These are phyloP conservation scores for Gerris lacustris DNA, from an alignment of 2,888 invertebrate genomes.

Conservation along the genomic window DNA sequence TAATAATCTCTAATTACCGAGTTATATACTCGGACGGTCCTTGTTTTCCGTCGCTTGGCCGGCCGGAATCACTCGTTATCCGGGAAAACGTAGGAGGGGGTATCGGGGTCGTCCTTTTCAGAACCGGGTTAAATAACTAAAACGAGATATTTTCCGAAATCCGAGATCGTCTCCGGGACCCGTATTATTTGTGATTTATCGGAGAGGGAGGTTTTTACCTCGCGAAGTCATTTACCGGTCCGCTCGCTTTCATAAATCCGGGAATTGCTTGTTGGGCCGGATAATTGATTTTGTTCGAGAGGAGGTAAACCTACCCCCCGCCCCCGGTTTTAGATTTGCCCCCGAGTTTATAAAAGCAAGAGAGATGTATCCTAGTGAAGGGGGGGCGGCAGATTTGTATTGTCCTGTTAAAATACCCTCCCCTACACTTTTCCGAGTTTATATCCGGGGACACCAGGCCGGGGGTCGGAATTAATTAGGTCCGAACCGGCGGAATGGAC, in stretches of 20 bases:
- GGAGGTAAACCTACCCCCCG: background rate
- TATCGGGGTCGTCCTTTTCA: background rate
- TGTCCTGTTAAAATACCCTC: too few relatives aligned
- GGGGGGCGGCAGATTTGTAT: too few relatives aligned
- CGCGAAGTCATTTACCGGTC: background rate
- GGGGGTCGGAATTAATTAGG: too few relatives aligned
- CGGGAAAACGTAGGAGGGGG: background rate
- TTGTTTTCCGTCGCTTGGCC: too few relatives aligned
- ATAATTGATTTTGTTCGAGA: constrained; percentile 2
- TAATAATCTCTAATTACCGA: too few relatives aligned
- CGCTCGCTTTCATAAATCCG: background rate
- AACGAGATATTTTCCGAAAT: background rate
- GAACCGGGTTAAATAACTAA: background rate
- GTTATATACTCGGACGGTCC: too few relatives aligned
- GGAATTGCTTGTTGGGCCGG: constrained; percentile 3
- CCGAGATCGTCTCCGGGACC: background rate
- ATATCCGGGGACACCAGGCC: too few relatives aligned
- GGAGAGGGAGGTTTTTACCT: background rate
- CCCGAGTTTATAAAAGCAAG: too few relatives aligned
- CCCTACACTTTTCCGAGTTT: too few relatives aligned
- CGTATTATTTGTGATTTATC: background rate
- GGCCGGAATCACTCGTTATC: background rate
- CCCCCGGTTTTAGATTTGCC: too few relatives aligned
- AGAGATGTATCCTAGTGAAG: too few relatives aligned
- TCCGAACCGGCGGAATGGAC: too few relatives aligned